Conservation (phyloP, 1,140 invertebrate species). For the Adelges cooleyi region DNA sequence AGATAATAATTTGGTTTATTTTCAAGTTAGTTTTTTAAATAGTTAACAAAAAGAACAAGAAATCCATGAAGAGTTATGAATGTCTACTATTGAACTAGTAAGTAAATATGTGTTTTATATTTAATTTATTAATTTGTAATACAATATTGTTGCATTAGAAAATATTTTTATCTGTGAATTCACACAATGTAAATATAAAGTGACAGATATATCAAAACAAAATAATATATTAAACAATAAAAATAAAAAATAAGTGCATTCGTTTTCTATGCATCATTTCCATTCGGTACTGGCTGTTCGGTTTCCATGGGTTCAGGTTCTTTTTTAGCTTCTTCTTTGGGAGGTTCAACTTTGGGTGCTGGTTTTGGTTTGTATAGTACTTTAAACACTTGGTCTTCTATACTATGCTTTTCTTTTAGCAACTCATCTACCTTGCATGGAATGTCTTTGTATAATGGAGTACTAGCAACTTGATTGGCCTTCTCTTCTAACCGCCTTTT, state of each 20-base stretch:
- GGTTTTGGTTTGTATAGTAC: conserved; percentile 79
- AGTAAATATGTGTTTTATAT: not conserved
- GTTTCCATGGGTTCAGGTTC: conserved; percentile 21
- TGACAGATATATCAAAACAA: conserved; percentile 9
- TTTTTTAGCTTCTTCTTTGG: conserved; percentile 4
- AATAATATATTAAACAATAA: conserved; percentile 20
- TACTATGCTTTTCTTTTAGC: conserved; percentile 53
- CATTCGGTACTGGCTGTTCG: conserved; percentile 15
- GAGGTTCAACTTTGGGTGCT: conserved; percentile 40
- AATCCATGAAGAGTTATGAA: conserved; percentile 6
- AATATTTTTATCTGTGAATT: conserved; percentile 1
- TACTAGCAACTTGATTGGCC: conserved; percentile 32
- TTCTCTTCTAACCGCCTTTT: conserved; percentile 36
- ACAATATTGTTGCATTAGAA: conserved; percentile 8
- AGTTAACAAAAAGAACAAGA: conserved; percentile 5
- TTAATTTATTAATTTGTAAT: conserved; percentile 3
- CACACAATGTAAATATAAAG: conserved; percentile 17
- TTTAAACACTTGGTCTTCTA: conserved; percentile 56
- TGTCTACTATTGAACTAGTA: conserved; percentile 9
- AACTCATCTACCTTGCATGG: conserved; percentile 66
- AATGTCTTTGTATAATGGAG: conserved; percentile 52
- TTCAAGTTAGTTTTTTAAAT: conserved; percentile 10
- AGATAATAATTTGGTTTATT: not conserved
- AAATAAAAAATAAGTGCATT: conserved; percentile 2
- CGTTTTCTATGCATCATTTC: conserved; percentile 1